These are phyloP conservation scores for Diaprepes abbreviatus DNA, from an alignment of 2,888 invertebrate species.

Conservation along the genomic window DNA sequence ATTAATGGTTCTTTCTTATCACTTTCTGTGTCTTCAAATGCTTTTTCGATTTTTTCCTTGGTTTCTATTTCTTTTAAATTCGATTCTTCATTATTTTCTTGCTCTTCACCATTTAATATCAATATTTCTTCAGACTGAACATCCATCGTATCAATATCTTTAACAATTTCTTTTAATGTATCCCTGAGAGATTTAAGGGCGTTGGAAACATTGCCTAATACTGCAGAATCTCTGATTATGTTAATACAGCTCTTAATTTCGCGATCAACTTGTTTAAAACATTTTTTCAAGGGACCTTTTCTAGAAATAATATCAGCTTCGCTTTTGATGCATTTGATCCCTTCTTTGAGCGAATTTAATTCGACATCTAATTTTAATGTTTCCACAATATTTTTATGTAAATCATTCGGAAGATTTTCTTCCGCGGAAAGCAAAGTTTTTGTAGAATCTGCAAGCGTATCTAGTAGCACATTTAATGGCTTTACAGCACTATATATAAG, in stretches of 20 bases:
- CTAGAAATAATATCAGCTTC: conserved; percentile 28
- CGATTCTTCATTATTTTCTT: too few species aligned
- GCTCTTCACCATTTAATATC: conserved; percentile 26
- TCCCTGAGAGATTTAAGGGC: conserved; percentile 45
- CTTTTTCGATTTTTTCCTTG: conserved; percentile 32
- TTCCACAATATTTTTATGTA: conserved; percentile 10
- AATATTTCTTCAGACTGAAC: conserved; percentile 45
- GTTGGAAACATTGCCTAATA: neutral
- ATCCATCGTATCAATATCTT: conserved; percentile 44
- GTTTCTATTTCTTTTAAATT: neutral
- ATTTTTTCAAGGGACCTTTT: conserved; percentile 22
- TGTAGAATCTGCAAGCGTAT: conserved; percentile 14
- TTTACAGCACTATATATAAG: conserved; percentile 26
- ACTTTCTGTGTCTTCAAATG: conserved; percentile 48
- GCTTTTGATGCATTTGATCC: conserved; percentile 31
- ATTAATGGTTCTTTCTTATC: conserved; percentile 35
- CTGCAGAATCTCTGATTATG: conserved; percentile 3
- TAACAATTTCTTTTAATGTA: conserved; percentile 51
- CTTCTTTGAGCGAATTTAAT: conserved; percentile 28
- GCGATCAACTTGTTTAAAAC: conserved; percentile 26
- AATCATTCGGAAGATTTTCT: conserved; percentile 12
- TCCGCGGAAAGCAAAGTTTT: too few species aligned
- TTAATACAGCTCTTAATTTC: conserved; percentile 21
- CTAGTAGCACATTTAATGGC: conserved; percentile 21
- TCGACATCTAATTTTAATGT: conserved; percentile 11